Evolutionary conservation across 1,140 invertebrate genomes (phyloP).

Genomic region (Anastatus disparis): DNA sequence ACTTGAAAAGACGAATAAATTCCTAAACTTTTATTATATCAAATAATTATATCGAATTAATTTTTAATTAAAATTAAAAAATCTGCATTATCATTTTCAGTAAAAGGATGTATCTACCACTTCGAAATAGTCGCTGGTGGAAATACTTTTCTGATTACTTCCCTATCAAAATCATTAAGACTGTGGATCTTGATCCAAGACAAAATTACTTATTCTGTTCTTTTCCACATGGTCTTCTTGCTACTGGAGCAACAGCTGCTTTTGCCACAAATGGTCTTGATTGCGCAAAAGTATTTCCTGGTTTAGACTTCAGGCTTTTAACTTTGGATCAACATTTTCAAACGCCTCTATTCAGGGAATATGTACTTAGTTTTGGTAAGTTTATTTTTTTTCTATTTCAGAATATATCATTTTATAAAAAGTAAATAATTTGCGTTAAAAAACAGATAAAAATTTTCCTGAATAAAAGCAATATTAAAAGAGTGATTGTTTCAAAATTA

Average conservation of each 20-base stretch:
- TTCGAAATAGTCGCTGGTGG: slow-evolving; percentile 76
- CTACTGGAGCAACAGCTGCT: slow-evolving; percentile 78
- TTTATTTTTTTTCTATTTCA: not conserved
- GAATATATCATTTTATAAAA: too few species aligned
- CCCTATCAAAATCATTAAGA: slow-evolving; percentile 85
- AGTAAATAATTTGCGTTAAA: too few species aligned
- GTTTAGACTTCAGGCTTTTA: slow-evolving; percentile 76
- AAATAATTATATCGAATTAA: too few species aligned
- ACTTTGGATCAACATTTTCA: slow-evolving; percentile 85
- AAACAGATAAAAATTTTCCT: too few species aligned
- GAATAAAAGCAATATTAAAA: too few species aligned
- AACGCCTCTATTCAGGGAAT: slow-evolving; percentile 85
- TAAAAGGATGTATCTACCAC: slow-evolving; percentile 66
- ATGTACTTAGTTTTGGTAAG: slow-evolving; percentile 70
- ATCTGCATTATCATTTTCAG: too few species aligned
- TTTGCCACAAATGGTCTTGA: slow-evolving; percentile 82
- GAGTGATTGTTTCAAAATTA: too few species aligned
- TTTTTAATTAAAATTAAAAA: too few species aligned
- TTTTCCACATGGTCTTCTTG: slow-evolving; percentile 91
- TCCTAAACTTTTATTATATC: too few species aligned
- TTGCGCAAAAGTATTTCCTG: slow-evolving; percentile 82
- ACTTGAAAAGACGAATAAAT: too few species aligned
- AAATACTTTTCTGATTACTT: slow-evolving; percentile 84
- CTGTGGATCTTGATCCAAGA: slow-evolving; percentile 79
- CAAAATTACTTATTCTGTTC: slow-evolving; percentile 88